phyloP scores from a whole-genome alignment of 2,797 vertebrate species.

The Spheniscus humboldti region DNA sequence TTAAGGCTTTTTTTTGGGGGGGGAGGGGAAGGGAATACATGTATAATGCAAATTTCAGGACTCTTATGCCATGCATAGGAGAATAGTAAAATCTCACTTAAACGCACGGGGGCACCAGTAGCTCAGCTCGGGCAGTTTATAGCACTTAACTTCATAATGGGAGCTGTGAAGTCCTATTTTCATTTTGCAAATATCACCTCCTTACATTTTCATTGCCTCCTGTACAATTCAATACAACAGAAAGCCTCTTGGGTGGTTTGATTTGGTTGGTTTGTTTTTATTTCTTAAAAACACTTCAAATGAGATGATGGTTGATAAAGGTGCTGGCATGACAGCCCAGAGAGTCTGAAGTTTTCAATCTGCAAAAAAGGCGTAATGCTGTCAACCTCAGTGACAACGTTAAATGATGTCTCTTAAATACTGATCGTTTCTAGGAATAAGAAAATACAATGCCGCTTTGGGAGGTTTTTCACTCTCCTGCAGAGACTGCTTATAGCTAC shows the following conservation, averaged over 20 bases:
- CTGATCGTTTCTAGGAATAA: not conserved
- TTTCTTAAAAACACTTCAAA: not conserved
- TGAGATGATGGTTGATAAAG: not conserved
- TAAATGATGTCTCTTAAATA: not conserved
- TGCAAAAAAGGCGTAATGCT: not conserved
- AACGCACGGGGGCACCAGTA: constrained; percentile 52
- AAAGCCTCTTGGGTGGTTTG: not conserved
- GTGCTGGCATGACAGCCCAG: not conserved
- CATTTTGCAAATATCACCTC: not conserved
- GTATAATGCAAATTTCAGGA: not conserved
- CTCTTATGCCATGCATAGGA: not conserved
- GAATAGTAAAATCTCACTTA: not conserved
- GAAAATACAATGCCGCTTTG: not conserved
- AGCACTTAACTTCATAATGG: not conserved
- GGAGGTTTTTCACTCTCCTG: not conserved
- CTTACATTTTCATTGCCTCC: not conserved
- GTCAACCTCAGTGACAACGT: not conserved
- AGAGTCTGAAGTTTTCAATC: not conserved
- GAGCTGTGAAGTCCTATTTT: not conserved
- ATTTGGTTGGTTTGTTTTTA: not conserved
- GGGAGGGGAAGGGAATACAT: not conserved
- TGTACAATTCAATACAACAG: not conserved
- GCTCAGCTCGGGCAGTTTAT: not conserved
- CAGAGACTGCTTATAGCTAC: not conserved
- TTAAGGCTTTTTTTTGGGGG: not conserved